A percentile compares a stretch with the other conserved stretches of the same genome.
phyloP scores from a whole-genome alignment of 2,888 invertebrate species.

The Acanthopleura granulata region DNA sequence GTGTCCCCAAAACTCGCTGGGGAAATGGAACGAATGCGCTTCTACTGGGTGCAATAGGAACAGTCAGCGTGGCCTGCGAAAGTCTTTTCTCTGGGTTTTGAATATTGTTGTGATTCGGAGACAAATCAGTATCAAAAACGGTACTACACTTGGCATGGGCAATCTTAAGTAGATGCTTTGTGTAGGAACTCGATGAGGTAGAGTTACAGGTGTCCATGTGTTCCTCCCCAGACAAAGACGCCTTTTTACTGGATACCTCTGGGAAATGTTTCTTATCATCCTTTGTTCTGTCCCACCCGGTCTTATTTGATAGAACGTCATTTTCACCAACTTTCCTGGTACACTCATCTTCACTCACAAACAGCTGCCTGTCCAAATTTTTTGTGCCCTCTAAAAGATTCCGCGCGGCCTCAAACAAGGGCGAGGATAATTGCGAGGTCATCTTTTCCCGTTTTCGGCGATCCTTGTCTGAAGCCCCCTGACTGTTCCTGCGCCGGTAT shows the following conservation, averaged over 20 bases:
- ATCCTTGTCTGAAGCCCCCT: background rate
- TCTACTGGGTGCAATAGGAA: constrained; percentile 37
- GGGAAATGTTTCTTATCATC: background rate
- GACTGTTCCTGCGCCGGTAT: constrained; percentile 7
- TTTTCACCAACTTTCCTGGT: background rate
- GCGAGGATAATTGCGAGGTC: background rate
- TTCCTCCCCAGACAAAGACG: too few species aligned
- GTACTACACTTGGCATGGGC: background rate
- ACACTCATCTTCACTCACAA: background rate
- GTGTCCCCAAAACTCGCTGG: constrained; percentile 29
- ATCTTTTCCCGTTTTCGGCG: background rate
- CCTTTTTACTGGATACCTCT: background rate
- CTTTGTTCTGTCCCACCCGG: background rate
- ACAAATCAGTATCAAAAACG: background rate
- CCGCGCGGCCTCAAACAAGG: background rate
- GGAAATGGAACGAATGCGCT: constrained; percentile 63
- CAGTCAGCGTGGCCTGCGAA: background rate
- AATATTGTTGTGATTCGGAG: background rate
- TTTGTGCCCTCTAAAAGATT: background rate
- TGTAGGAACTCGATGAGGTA: background rate
- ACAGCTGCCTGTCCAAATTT: constrained; percentile 2
- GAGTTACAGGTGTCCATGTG: background rate
- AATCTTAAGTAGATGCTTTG: background rate
- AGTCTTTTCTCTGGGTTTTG: background rate
- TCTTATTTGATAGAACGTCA: background rate